phyloP scores from a whole-genome alignment of 1,140 invertebrate genomes.

The Chlorops oryzae region DNA sequence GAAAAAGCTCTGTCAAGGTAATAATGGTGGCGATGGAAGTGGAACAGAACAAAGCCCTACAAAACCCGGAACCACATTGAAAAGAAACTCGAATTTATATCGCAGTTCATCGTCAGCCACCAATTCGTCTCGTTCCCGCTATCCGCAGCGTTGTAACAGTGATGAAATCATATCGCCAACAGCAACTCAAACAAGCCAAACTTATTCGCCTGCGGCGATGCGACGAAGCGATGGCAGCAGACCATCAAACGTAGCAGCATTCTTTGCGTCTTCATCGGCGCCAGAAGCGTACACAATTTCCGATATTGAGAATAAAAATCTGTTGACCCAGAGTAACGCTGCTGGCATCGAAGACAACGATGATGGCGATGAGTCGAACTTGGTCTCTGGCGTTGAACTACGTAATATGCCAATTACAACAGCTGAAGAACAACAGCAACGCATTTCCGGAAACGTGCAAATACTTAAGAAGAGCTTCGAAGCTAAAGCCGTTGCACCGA shows the following conservation, averaged over 20 bases:
- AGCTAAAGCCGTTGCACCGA: slow-evolving; percentile 58
- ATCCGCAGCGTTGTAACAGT: slow-evolving; percentile 39
- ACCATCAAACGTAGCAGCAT: background rate
- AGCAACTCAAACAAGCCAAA: background rate
- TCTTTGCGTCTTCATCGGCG: slow-evolving; percentile 22
- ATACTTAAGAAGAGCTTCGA: slow-evolving; percentile 82
- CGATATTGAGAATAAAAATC: slow-evolving; percentile 43
- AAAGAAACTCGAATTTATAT: slow-evolving; percentile 27
- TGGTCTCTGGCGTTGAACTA: slow-evolving; percentile 21
- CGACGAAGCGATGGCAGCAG: slow-evolving; percentile 16
- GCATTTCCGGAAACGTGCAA: slow-evolving; percentile 63
- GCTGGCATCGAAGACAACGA: slow-evolving; percentile 7
- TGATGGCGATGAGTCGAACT: background rate
- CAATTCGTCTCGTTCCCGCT: slow-evolving; percentile 23
- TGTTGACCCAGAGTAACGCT: slow-evolving; percentile 17
- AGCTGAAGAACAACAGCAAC: slow-evolving; percentile 41
- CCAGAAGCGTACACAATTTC: slow-evolving; percentile 28
- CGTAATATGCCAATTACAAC: slow-evolving; percentile 15
- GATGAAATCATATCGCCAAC: slow-evolving; percentile 34
- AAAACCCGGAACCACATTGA: slow-evolving; percentile 15
- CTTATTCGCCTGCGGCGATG: background rate
- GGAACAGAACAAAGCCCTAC: slow-evolving; percentile 27
- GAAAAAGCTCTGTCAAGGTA: slow-evolving; percentile 52
- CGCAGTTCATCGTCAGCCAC: slow-evolving; percentile 35
- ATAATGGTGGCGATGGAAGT: slow-evolving; percentile 24